These are phyloP conservation scores for Microctenopoma steveboyesi DNA, from an alignment of 2,797 vertebrate genomes.

Conservation along the genomic window DNA sequence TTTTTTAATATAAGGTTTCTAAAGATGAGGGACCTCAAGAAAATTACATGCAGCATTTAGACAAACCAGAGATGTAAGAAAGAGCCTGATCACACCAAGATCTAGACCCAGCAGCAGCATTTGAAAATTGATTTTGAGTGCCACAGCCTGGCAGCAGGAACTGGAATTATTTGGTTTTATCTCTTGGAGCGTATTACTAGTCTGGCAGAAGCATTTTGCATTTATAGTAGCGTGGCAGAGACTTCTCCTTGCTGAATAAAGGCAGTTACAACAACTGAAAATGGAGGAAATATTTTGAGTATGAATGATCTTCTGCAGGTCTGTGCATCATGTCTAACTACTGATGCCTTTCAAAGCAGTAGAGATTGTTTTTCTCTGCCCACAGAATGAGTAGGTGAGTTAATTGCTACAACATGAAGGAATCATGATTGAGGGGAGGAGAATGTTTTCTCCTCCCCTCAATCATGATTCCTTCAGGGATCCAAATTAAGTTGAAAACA, in stretches of 20 bases:
- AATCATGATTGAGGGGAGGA: conserved; percentile 7
- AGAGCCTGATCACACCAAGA: not conserved
- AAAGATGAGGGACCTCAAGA: not conserved
- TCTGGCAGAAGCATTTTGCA: not conserved
- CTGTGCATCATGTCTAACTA: not conserved
- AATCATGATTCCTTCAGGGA: not conserved
- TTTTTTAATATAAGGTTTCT: not conserved
- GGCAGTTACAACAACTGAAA: not conserved
- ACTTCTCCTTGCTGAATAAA: conserved; percentile 9
- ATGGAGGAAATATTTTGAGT: not conserved
- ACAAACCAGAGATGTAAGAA: not conserved
- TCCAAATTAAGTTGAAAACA: not conserved
- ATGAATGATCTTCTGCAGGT: not conserved
- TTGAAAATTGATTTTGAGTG: not conserved
- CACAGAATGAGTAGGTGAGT: not conserved
- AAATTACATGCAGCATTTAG: not conserved
- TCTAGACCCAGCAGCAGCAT: not conserved
- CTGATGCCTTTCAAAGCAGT: not conserved
- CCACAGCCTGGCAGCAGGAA: not conserved
- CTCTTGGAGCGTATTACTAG: not conserved
- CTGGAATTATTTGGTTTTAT: not conserved
- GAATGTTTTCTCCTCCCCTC: too few relatives aligned
- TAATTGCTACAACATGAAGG: conserved; percentile 3
- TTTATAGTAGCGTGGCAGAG: not conserved
- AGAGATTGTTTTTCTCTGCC: not conserved